Evolutionary conservation across 2,113 vertebrate genomes (phyloP), one percentile per base, ranked within the genome.

Genomic region (Bettongia penicillata): DNA sequence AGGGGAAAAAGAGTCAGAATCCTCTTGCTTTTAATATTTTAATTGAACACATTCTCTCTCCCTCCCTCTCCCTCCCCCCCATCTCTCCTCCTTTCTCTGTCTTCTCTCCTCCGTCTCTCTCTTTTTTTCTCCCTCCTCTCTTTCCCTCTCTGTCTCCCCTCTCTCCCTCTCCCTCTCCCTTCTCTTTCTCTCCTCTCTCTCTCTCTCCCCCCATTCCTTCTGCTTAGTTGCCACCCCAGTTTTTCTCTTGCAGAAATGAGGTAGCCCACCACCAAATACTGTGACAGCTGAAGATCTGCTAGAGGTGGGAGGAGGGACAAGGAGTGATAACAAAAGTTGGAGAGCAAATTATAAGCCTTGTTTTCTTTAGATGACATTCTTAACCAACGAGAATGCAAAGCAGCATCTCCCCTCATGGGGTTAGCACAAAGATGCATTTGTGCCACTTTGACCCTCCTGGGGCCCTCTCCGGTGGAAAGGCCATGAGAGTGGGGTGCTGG

Each of bases 351-450:
- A 2, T 3, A 0, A 91, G 92, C 55, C 90, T 28, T 90, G 22
- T 96, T 95, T 93, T 95, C 57, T 91, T 96, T 53, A 55, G 19
- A 24, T 93, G 49, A 55, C 53, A n/a, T 90, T 90, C 93, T 97
- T 95, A 94, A 94, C 1, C 94, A 96, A 92, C 14, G 51, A 49
- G 91, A 98, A 97, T 91, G 23, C 92, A 90, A 97, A 97, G 90
- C 22, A 37, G 51, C 12, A 0, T 92, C 96, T 93, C 53, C 43
- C 91, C 91, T 31, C 19, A 43, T 91, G 37, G 51, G 47, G 77
- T 96, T 91, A 92, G 26, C 68, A 8, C 91, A 91, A 96, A 96
- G 95, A 55, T 95, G 91, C n/a, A 93, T 68, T 55, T 94, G 90
- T 49, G 43, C 0, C 55, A 50, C 43, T 93, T 90, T 95, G 55